Evolutionary conservation across 2,797 vertebrate species (phyloP).

Genomic region (Scolopax bukidnonensis): DNA sequence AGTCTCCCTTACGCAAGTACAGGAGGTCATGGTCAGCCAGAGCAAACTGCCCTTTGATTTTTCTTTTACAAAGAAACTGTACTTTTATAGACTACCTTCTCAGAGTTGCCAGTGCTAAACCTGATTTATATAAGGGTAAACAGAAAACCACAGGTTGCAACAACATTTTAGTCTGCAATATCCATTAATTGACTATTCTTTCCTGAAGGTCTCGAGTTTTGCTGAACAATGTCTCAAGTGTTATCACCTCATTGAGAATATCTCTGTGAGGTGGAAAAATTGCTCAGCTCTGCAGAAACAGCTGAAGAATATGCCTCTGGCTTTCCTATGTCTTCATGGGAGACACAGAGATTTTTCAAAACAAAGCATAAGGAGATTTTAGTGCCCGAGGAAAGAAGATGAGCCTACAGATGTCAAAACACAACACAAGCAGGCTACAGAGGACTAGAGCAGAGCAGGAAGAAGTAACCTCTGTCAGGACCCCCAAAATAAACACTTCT

Average conservation of each 20-base stretch:
- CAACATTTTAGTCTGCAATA: not conserved
- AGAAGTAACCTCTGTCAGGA: not conserved
- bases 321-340: not conserved
- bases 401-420: not conserved
- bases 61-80: not conserved
- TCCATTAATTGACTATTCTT: not conserved
- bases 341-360: not conserved
- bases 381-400: not conserved
- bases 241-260: not conserved
- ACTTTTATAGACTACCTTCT: not conserved
- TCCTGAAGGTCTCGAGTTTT: not conserved
- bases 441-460: not conserved
- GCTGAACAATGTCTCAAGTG: not conserved
- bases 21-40: not conserved
- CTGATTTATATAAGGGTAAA: not conserved
- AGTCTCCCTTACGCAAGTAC: not conserved
- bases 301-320: not conserved
- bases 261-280: not conserved
- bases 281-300: not conserved
- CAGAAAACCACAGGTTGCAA: not conserved
- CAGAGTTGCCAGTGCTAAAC: not conserved
- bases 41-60: not conserved
- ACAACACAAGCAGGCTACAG: not conserved
- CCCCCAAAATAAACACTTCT: not conserved
- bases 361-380: not conserved